A percentile compares a stretch with the other conserved stretches of the same genome.
Conservation (phyloP, 2,113 vertebrate species). For the Sinocyclocheilus maitianheensis region DNA sequence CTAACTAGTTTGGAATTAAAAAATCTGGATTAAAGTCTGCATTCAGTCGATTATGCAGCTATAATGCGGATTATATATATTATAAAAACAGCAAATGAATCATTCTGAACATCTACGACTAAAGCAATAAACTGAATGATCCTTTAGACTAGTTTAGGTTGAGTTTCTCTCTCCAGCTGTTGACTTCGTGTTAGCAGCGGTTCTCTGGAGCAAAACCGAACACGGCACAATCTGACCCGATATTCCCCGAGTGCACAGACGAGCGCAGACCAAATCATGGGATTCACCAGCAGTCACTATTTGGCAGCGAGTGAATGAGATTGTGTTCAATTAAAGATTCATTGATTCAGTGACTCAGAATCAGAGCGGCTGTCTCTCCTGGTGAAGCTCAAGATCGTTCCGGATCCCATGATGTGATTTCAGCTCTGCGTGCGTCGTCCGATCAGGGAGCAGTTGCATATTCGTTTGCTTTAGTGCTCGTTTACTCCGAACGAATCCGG, state of each 20-base stretch:
- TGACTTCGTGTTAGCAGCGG: background rate
- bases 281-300: constrained; percentile 1
- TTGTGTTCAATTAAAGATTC: background rate
- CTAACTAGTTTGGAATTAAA: no score
- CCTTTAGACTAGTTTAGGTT: background rate
- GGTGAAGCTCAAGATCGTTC: background rate
- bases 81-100: background rate
- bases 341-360: background rate
- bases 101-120: background rate
- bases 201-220: background rate
- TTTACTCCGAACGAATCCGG: constrained; percentile 7
- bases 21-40: no score
- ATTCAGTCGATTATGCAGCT: background rate
- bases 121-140: background rate
- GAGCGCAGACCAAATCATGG: background rate
- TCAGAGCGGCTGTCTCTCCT: background rate
- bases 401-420: background rate
- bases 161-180: background rate
- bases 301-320: constrained; percentile 16
- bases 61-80: background rate
- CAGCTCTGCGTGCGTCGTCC: background rate
- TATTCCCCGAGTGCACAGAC: background rate
- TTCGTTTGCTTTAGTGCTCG: constrained; percentile 42
- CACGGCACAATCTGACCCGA: background rate
- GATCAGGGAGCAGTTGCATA: constrained; percentile 72